phyloP scores from a whole-genome alignment of 2,888 invertebrate genomes.

The Charanyca ferruginea region DNA sequence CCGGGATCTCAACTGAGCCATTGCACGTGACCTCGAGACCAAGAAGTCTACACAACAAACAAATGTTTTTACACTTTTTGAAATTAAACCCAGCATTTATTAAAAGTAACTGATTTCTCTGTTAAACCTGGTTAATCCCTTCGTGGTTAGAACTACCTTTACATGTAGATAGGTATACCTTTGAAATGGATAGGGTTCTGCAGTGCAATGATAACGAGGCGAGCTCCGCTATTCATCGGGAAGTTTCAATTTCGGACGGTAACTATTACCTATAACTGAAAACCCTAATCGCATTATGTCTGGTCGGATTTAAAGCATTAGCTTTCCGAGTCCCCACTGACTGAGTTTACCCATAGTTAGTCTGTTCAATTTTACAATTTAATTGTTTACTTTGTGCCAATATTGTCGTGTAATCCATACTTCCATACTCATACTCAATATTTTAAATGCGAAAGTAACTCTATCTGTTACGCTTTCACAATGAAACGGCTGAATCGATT shows the following conservation, averaged over 20 bases:
- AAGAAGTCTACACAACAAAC: no score
- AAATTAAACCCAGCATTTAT: neutral
- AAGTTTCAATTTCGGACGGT: conserved; percentile 32
- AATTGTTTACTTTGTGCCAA: no score
- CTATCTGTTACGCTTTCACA: no score
- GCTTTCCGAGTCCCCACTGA: neutral
- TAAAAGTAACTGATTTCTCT: neutral
- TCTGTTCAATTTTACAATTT: conserved; percentile 1
- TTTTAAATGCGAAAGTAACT: no score
- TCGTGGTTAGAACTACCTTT: no score
- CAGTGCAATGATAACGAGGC: conserved; percentile 37
- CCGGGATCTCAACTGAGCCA: no score
- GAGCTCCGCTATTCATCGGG: conserved; percentile 30
- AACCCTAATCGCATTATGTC: conserved; percentile 21
- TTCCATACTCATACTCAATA: no score
- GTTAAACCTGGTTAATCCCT: no score
- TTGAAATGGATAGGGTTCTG: conserved; percentile 30
- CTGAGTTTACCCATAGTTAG: neutral
- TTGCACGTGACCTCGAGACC: no score
- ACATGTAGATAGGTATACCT: neutral
- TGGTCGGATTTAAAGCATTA: conserved; percentile 7
- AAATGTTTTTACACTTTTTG: no score
- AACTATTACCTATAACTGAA: conserved; percentile 34
- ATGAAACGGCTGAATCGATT: no score
- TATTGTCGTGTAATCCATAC: no score